phyloP scores from a whole-genome alignment of 1,140 invertebrate genomes.

The silkworm (Bombyx mori) region ASM3026992v2 NC_085112.1:397001-397500 shows the following conservation, averaged over 20 bases:
- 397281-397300: conserved; percentile 5
- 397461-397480: no score
- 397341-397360: no score
- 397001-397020: neutral
- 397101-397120: neutral
- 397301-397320: conserved; percentile 8
- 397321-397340: conserved; percentile 4
- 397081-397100: neutral
- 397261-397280: conserved; percentile 3
- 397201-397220: neutral
- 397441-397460: no score
- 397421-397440: no score
- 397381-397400: no score
- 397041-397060: neutral
- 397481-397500: no score
- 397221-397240: neutral
- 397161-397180: neutral
- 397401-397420: no score
- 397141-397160: conserved; percentile 50
- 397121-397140: neutral
- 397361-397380: no score
- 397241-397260: neutral
- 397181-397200: conserved; percentile 1
- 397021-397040: neutral
- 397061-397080: neutral